Conservation (phyloP, 2,797 vertebrate species). For the Pseudochromis fuscus region DNA sequence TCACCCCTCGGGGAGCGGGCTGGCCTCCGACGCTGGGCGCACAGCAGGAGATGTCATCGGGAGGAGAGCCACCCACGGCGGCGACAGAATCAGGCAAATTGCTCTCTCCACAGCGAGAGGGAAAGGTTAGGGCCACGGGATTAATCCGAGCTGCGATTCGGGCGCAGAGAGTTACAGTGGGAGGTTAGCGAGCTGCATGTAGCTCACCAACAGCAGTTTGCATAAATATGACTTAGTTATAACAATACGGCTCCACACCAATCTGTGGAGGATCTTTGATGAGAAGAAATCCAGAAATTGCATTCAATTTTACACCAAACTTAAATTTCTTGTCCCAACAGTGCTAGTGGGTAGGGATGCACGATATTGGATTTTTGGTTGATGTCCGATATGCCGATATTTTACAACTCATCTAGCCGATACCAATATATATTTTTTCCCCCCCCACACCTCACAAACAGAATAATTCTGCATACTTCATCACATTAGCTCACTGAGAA, state of each 20-base stretch:
- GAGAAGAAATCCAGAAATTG: neutral
- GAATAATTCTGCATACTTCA: too few relatives aligned
- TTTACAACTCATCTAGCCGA: too few relatives aligned
- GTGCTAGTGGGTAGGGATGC: too few relatives aligned
- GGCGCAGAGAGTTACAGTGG: constrained; percentile 33
- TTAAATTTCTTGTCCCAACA: too few relatives aligned
- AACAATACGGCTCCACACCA: constrained; percentile 8
- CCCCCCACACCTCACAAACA: too few relatives aligned
- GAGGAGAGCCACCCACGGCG: constrained; percentile 75
- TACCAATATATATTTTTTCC: too few relatives aligned
- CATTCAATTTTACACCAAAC: neutral
- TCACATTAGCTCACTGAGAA: too few relatives aligned
- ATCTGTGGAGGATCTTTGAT: constrained; percentile 1
- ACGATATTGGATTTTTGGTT: too few relatives aligned
- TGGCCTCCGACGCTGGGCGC: constrained; percentile 69
- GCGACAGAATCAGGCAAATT: constrained; percentile 85
- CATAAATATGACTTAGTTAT: constrained; percentile 21
- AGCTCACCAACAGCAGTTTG: constrained; percentile 29
- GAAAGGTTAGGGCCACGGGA: constrained; percentile 67
- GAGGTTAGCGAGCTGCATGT: constrained; percentile 23
- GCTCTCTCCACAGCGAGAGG: constrained; percentile 71
- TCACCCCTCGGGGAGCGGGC: constrained; percentile 75
- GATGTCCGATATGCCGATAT: too few relatives aligned
- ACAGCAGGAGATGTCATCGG: constrained; percentile 76
- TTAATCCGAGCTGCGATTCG: constrained; percentile 52